phyloP scores from a whole-genome alignment of 2,888 invertebrate genomes.

The Phortica okadai region DNA sequence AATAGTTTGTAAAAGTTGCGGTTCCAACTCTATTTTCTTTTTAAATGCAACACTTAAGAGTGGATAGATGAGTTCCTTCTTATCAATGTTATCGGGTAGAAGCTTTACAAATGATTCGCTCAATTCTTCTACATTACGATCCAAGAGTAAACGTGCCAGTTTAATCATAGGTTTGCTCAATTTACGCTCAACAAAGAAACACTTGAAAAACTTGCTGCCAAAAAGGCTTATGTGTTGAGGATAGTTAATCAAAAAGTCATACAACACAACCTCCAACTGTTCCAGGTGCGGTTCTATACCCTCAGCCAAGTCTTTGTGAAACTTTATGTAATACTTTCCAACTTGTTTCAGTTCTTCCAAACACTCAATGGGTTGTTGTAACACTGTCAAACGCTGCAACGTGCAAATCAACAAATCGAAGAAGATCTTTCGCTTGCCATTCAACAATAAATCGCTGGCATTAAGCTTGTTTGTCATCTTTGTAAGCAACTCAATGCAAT shows the following conservation, averaged over 20 bases:
- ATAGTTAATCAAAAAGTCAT: conserved; percentile 80
- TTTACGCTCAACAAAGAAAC: conserved; percentile 78
- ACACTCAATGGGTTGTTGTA: conserved; percentile 61
- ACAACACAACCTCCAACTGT: conserved; percentile 78
- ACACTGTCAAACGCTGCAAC: conserved; percentile 77
- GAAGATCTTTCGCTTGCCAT: conserved; percentile 76
- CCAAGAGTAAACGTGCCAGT: conserved; percentile 80
- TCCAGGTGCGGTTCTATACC: conserved; percentile 77
- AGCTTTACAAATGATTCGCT: conserved; percentile 53
- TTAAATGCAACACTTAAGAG: conserved; percentile 78
- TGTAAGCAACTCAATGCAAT: conserved; percentile 68
- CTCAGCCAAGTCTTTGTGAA: conserved; percentile 72
- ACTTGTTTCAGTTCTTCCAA: conserved; percentile 75
- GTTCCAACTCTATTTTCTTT: conserved; percentile 63
- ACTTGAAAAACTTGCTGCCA: conserved; percentile 78
- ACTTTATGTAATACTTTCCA: conserved; percentile 76
- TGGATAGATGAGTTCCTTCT: conserved; percentile 82
- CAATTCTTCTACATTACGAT: conserved; percentile 65
- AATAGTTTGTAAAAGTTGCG: conserved; percentile 78
- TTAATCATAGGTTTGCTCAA: conserved; percentile 79
- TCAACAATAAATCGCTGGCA: conserved; percentile 69
- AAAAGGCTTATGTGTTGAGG: conserved; percentile 79
- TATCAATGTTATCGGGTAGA: conserved; percentile 76
- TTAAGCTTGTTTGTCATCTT: conserved; percentile 72
- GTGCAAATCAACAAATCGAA: conserved; percentile 78